Evolutionary conservation across 37 sponge, comb jelly and placozoan species (phyloP), one percentile per base, ranked within the genome.

Genomic region (Sycon ciliatum): DNA sequence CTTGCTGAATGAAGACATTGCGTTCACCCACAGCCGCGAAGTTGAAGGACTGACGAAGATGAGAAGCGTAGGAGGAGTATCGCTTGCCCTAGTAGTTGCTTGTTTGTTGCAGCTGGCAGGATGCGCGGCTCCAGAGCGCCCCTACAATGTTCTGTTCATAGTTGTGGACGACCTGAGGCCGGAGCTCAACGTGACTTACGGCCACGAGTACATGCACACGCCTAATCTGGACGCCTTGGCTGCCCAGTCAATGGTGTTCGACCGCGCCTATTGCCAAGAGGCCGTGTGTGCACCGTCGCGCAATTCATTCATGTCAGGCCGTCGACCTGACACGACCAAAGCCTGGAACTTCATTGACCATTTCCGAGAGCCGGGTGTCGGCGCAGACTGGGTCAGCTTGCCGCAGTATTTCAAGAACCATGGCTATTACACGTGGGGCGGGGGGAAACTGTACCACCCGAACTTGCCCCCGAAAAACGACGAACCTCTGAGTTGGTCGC

Each of bases 161-260:
- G 80, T 71, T 18, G 64, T 79, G 4, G 80, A 79, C 46, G 80
- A 79, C 32, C 56, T 79, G 34, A 64, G 80, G 1, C 73, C 80
- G 3, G 65, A 79, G 32, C 56, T 79, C 2, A 73, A 73, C 11
- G 34, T n/a, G n/a, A n/a, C 73, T 29, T 79, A 79, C 33, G 73
- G 73, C 13, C 56, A 32, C 16, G 54, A 57, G 2, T 16, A 34
- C 6, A 32, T 79, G 27, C 57, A 72, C 64, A 63, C 36, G 3
- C 80, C 80, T 3, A 71, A 79, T 27, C 57, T 79, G 20, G 80
- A 79, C 56, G 11, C 30, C 11, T 66, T 79, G 4, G 80, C 80
- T 2, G 58, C 67, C 26, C 3, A 79, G 35, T 79, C 80, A 38
- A 28, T 79, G 54, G 54, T 73, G 56, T 79, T 79, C 72, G 80